Evolutionary conservation across 2,888 invertebrate species (phyloP), one percentile per base, ranked within the genome.

Genomic region (Nymphalis polychloros): DNA sequence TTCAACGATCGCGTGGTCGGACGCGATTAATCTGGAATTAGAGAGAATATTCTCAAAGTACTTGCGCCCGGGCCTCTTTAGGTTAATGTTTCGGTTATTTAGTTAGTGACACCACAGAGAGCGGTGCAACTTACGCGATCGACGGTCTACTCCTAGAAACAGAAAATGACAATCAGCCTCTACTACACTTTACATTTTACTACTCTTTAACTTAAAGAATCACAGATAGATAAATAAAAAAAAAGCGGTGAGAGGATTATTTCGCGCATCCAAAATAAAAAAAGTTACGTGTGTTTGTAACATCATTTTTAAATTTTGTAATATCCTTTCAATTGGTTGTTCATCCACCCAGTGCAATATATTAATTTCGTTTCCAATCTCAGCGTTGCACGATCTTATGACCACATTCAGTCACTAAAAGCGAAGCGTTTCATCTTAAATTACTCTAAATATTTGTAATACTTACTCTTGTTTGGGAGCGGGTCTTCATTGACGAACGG

Each of bases 381-480:
- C 72, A 76, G 75, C 76, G 73, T 73, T 71, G 75, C 86, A 85
- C 81, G 80, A 82, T 77, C 73, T 78, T 78, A 78, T 83, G 80
- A 81, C 74, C 79, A 82, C 82, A 78, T 80, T 76, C 79, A 79
- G 79, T 81, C 80, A 83, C 86, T 84, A 81, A 75, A 91, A 90
- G 91, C 90, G 76, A 91, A 90, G 91, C 91, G 75, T 67, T 73
- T 66, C 70, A 75, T 73, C 75, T 72, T 76, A 77, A 77, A 74
- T 74, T 74, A 74, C 62, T 74, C 72, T 72, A 79, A 73, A 71
- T 70, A 59, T 73, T 75, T 74, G 71, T 78, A 73, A 71, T 87
- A 94, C 94, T 94, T 94, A 94, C 94, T 94, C 94, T 92, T 89
- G 94, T 93, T 94, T 94, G 89, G 93, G 94, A 91, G 94, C 94